Evolutionary conservation across 2,797 vertebrate species (phyloP).

Genomic region (Lepus oiostolus): DNA sequence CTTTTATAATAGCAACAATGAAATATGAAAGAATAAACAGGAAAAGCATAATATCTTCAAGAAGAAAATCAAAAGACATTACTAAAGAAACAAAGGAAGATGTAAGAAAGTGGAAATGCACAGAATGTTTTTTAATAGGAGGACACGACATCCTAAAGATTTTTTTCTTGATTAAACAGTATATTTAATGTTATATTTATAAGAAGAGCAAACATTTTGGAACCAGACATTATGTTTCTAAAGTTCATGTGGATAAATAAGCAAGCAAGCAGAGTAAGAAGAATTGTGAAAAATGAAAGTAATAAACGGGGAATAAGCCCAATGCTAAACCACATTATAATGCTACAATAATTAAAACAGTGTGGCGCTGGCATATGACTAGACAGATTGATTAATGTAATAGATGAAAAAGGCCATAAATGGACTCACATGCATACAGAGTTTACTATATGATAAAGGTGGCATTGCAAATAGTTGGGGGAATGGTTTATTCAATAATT

Average conservation of each 20-base stretch:
- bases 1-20: not conserved
- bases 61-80: slow-evolving; percentile 1
- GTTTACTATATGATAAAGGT: slow-evolving; percentile 13
- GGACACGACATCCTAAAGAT: not conserved
- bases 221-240: not conserved
- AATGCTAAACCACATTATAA: slow-evolving; percentile 24
- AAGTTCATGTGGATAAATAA: slow-evolving; percentile 25
- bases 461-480: not conserved
- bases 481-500: not conserved
- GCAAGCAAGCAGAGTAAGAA: not conserved
- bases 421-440: not conserved
- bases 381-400: not conserved
- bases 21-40: slow-evolving; percentile 38
- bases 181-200: not conserved
- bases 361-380: not conserved
- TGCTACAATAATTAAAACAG: slow-evolving; percentile 47
- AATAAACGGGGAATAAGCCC: not conserved
- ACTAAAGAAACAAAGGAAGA: not conserved
- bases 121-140: not conserved
- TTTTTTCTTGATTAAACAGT: not conserved
- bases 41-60: not conserved
- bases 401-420: not conserved
- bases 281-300: slow-evolving; percentile 19
- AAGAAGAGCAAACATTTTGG: not conserved
- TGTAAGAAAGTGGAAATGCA: not conserved